These are phyloP conservation scores for Garra rufa DNA, from an alignment of 2,113 vertebrate species.

Conservation along the genomic window DNA sequence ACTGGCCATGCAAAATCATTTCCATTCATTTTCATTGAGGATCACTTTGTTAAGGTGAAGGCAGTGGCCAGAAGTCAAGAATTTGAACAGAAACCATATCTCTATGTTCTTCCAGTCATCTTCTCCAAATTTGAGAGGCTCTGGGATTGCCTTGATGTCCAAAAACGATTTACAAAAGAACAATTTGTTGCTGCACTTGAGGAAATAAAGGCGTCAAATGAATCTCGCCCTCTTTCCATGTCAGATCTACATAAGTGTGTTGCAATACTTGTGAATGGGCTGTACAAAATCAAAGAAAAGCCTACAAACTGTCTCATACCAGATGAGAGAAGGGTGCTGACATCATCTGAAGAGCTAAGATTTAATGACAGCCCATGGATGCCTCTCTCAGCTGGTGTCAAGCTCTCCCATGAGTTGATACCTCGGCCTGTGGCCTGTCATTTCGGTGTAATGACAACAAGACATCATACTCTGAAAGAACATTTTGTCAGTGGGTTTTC, in stretches of 20 bases:
- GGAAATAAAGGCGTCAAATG: slow-evolving; percentile 62
- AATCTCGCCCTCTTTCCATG: slow-evolving; percentile 61
- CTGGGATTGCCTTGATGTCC: slow-evolving; percentile 78
- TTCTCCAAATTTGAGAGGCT: slow-evolving; percentile 70
- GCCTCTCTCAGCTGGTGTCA: slow-evolving; percentile 61
- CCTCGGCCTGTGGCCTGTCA: slow-evolving; percentile 66
- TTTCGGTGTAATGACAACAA: slow-evolving; percentile 77
- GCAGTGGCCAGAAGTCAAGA: slow-evolving; percentile 69
- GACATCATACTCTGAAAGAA: slow-evolving; percentile 69
- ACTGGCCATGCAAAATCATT: slow-evolving; percentile 65
- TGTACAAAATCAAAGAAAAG: slow-evolving; percentile 50
- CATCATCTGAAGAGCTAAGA: slow-evolving; percentile 65
- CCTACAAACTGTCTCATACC: slow-evolving; percentile 73
- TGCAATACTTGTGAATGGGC: slow-evolving; percentile 70
- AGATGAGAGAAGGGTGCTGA: slow-evolving; percentile 74
- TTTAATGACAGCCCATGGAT: slow-evolving; percentile 84
- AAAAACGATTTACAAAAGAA: slow-evolving; percentile 62
- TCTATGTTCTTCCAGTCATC: slow-evolving; percentile 74
- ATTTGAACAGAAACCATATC: slow-evolving; percentile 80
- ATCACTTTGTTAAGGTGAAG: slow-evolving; percentile 71
- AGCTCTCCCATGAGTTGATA: slow-evolving; percentile 76
- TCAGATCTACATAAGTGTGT: slow-evolving; percentile 69
- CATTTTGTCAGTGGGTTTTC: slow-evolving; percentile 56
- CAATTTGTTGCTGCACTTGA: slow-evolving; percentile 72
- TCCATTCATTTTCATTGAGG: slow-evolving; percentile 79